phyloP scores from a whole-genome alignment of 2,797 vertebrate species.

The Darevskia nairensis region DNA sequence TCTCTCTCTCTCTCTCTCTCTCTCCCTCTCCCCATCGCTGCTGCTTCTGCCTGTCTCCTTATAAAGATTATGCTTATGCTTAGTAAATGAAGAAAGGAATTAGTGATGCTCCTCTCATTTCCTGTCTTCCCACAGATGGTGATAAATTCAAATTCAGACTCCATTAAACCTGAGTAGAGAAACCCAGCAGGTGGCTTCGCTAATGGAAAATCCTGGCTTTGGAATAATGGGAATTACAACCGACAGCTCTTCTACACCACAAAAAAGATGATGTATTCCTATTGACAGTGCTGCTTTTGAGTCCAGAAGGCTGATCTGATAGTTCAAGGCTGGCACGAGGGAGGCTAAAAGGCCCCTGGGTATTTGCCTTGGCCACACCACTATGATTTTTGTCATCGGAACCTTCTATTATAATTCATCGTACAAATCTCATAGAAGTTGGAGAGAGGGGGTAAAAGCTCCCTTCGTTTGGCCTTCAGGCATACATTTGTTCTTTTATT shows the following conservation, averaged over 20 bases:
- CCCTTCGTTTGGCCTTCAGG: conserved; percentile 78
- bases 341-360: conserved; percentile 82
- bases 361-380: conserved; percentile 81
- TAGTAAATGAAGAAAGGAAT: conserved; percentile 82
- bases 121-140: conserved; percentile 85
- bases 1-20: conserved; percentile 24
- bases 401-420: conserved; percentile 83
- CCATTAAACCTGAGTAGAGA: conserved; percentile 84
- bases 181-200: conserved; percentile 93
- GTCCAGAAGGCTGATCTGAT: conserved; percentile 87
- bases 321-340: conserved; percentile 81
- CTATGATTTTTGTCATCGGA: conserved; percentile 84
- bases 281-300: conserved; percentile 87
- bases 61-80: conserved; percentile 76
- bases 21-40: conserved; percentile 45
- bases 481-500: conserved; percentile 82
- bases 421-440: conserved; percentile 78
- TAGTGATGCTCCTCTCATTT: conserved; percentile 81
- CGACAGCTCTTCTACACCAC: conserved; percentile 84
- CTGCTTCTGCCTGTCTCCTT: conserved; percentile 69
- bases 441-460: conserved; percentile 49
- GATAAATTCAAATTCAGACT: conserved; percentile 87
- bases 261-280: conserved; percentile 88
- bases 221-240: conserved; percentile 88
- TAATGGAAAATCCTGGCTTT: conserved; percentile 88